Evolutionary conservation across 2,113 vertebrate genomes (phyloP).

Genomic region (rat (Rattus norvegicus)): DNA sequence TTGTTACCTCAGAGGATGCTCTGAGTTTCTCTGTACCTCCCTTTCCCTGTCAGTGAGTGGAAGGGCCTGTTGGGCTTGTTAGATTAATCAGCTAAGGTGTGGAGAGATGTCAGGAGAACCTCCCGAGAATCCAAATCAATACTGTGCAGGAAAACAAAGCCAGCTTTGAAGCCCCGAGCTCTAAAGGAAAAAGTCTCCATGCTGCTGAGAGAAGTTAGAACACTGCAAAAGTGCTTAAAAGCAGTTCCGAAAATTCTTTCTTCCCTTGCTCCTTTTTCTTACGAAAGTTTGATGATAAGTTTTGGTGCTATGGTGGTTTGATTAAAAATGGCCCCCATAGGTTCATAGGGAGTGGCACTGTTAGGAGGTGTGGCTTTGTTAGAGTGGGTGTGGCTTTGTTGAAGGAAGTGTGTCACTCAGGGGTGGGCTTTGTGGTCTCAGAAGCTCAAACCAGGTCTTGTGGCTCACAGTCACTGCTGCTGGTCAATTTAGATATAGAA

Average conservation of each 20-base stretch:
- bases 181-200: slow-evolving; percentile 58
- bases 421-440: background rate
- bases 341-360: background rate
- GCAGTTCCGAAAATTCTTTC: background rate
- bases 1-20: background rate
- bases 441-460: background rate
- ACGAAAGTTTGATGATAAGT: background rate
- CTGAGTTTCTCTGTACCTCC: background rate
- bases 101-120: slow-evolving; percentile 62
- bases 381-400: background rate
- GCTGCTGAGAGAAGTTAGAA: slow-evolving; percentile 60
- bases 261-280: background rate
- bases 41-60: background rate
- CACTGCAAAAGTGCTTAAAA: slow-evolving; percentile 54
- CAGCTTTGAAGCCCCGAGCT: slow-evolving; percentile 58
- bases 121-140: slow-evolving; percentile 63
- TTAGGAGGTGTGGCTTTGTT: background rate
- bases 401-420: background rate
- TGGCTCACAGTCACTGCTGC: background rate
- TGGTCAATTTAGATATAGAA: background rate
- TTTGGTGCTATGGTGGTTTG: background rate
- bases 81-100: slow-evolving; percentile 50
- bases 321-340: background rate
- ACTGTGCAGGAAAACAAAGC: slow-evolving; percentile 60
- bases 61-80: slow-evolving; percentile 10